These are phyloP conservation scores for Eretmodus cyanostictus DNA, from an alignment of 2,113 vertebrate species.

Conservation along the genomic window DNA sequence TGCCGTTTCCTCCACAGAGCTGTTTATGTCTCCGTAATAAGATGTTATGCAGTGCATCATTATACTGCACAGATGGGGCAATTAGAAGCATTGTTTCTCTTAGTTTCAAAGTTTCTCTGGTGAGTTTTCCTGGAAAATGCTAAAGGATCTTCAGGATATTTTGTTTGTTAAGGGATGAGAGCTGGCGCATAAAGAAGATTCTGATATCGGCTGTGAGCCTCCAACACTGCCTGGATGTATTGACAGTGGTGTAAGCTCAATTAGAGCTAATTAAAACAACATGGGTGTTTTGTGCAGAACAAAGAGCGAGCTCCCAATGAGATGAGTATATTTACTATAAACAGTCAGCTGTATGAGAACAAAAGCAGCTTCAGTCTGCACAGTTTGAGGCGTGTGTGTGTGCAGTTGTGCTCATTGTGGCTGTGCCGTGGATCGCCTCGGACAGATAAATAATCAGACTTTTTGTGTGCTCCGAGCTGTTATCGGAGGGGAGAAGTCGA, in stretches of 20 bases:
- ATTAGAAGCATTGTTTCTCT: slow-evolving; percentile 10
- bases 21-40: slow-evolving; percentile 42
- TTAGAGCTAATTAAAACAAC: slow-evolving; percentile 29
- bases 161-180: background rate
- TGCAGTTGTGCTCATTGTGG: background rate
- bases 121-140: background rate
- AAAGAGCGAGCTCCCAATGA: background rate
- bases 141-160: background rate
- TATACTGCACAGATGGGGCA: slow-evolving; percentile 2
- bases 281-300: background rate
- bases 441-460: background rate
- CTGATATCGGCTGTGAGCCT: background rate
- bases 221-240: slow-evolving; percentile 4
- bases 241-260: background rate
- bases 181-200: background rate
- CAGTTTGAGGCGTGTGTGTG: background rate
- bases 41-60: slow-evolving; percentile 20
- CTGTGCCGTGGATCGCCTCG: background rate
- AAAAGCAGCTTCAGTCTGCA: background rate
- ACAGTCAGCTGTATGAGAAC: background rate
- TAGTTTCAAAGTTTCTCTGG: background rate
- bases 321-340: background rate
- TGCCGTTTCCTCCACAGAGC: background rate
- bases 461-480: background rate
- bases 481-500: slow-evolving; percentile 39